Evolutionary conservation across 2,888 invertebrate genomes (phyloP).

Genomic region (Endomychus coccineus): DNA sequence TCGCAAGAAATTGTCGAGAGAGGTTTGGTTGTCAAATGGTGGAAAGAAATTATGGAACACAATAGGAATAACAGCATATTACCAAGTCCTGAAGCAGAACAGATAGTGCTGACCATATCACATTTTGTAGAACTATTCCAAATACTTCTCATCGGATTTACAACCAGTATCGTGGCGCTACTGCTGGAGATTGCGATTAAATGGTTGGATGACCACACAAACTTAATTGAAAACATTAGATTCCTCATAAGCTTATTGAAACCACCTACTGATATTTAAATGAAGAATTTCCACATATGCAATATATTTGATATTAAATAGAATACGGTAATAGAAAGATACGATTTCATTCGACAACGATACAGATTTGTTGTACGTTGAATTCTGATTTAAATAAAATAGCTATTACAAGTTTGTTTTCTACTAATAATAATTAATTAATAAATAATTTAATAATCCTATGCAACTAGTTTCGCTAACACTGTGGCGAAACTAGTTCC

Average conservation of each 20-base stretch:
- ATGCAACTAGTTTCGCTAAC: no score
- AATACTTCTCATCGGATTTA: not conserved
- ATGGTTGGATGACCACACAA: not conserved
- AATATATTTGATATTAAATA: no score
- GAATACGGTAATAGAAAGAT: no score
- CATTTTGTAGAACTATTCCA: not conserved
- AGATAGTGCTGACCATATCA: not conserved
- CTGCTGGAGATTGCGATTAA: not conserved
- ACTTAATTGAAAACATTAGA: not conserved
- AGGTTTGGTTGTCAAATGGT: not conserved
- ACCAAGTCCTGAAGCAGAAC: not conserved
- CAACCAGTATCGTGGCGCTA: not conserved
- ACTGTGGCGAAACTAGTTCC: no score
- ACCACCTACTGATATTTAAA: not conserved
- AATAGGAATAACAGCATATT: conserved; percentile 1
- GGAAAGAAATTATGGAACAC: not conserved
- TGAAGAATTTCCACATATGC: no score
- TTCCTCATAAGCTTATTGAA: not conserved
- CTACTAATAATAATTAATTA: no score
- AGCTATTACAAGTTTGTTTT: no score
- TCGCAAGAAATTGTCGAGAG: not conserved
- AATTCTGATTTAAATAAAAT: no score
- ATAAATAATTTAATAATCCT: no score
- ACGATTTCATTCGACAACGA: no score
- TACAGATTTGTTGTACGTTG: no score